These are phyloP conservation scores for Cavia aperea DNA, from an alignment of 2,113 vertebrate genomes.

Conservation along the genomic window DNA sequence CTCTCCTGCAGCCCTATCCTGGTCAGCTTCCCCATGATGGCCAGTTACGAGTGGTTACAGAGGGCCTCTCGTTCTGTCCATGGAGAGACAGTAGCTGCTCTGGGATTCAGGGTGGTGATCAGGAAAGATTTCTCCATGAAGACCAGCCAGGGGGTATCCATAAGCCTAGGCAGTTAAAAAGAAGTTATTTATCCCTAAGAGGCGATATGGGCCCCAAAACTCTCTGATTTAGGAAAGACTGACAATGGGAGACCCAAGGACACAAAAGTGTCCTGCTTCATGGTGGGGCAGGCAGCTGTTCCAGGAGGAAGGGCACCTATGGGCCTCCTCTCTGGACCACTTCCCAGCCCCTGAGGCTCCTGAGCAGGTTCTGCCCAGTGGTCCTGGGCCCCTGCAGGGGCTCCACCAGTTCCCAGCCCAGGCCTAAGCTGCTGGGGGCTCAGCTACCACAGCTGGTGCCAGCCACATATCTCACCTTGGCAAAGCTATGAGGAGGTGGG, in stretches of 20 bases:
- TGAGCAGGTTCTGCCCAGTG: not conserved
- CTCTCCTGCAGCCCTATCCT: conserved; percentile 71
- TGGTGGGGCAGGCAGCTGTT: not conserved
- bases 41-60: conserved; percentile 52
- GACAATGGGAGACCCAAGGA: not conserved
- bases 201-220: not conserved
- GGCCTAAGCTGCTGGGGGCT: not conserved
- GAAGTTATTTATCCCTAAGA: conserved; percentile 31
- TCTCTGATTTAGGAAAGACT: not conserved
- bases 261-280: not conserved
- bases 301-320: not conserved
- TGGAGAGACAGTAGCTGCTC: conserved; percentile 1
- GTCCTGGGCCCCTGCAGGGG: not conserved
- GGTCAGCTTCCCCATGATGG: conserved; percentile 55
- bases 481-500: not conserved
- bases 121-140: conserved; percentile 56
- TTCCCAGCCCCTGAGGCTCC: not conserved
- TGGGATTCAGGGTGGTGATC: conserved; percentile 34
- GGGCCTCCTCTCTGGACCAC: not conserved
- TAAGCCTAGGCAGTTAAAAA: conserved; percentile 27
- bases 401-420: not conserved
- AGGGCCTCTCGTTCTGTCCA: conserved; percentile 47
- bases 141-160: conserved; percentile 17
- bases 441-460: not conserved
- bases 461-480: not conserved